phyloP scores from a whole-genome alignment of 2,113 vertebrate species.

The Pogonocichla stellata region DNA sequence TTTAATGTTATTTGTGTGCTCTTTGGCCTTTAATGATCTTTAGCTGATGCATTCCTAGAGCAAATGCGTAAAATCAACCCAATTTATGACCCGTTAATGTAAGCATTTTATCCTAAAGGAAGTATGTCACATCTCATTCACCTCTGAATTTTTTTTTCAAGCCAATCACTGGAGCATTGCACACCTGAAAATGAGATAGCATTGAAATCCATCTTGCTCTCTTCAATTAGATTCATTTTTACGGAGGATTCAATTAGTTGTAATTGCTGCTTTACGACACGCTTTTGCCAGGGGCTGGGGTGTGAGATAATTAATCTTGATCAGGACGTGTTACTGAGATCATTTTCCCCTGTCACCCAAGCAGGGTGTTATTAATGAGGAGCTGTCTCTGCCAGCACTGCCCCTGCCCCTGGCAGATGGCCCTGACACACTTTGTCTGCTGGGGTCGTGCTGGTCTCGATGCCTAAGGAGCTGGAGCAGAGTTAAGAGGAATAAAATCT shows the following conservation, averaged over 20 bases:
- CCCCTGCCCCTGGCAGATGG: neutral
- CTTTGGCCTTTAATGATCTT: neutral
- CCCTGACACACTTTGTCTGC: conserved; percentile 21
- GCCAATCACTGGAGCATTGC: neutral
- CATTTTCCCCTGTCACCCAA: neutral
- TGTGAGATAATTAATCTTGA: neutral
- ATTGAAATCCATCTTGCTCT: neutral
- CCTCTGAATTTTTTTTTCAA: neutral
- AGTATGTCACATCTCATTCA: neutral
- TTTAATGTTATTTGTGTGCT: neutral
- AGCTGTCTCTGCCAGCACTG: neutral
- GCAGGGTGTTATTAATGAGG: neutral
- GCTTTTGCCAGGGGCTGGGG: conserved; percentile 1
- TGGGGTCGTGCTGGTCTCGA: neutral
- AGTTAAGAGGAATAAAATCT: no score
- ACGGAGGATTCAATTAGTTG: conserved; percentile 14
- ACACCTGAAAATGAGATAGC: conserved; percentile 2
- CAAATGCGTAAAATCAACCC: neutral
- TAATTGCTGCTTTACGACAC: conserved; percentile 22
- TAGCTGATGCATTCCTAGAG: neutral
- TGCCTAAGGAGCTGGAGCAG: no score
- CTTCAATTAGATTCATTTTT: conserved; percentile 16
- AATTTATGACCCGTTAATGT: neutral
- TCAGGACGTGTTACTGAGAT: neutral
- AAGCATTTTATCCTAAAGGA: neutral